phyloP scores from a whole-genome alignment of 1,140 invertebrate genomes.

The Centruroides vittatus region DNA sequence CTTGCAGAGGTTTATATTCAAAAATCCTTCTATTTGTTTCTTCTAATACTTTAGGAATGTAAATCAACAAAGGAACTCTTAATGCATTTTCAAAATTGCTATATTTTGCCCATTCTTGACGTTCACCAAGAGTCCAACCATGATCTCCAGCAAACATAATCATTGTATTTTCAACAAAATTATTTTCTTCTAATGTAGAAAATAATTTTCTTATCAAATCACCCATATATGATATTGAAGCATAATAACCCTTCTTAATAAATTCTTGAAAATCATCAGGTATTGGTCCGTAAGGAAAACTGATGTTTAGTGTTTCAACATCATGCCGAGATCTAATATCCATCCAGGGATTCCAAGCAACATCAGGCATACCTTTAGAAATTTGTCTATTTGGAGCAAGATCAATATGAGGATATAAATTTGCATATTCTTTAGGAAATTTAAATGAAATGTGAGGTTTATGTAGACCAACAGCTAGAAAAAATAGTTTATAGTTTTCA shows the following conservation, averaged over 20 bases:
- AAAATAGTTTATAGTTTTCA: conserved; percentile 43
- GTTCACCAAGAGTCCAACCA: conserved; percentile 81
- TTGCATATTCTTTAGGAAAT: conserved; percentile 55
- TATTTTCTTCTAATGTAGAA: conserved; percentile 34
- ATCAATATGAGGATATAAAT: conserved; percentile 9
- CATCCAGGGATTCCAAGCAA: conserved; percentile 79
- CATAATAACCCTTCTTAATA: conserved; percentile 68
- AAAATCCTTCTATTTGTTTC: conserved; percentile 2
- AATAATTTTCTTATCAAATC: conserved; percentile 23
- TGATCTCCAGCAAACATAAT: conserved; percentile 66
- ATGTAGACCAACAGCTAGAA: conserved; percentile 71
- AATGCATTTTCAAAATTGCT: conserved; percentile 71
- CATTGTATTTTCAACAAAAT: conserved; percentile 47
- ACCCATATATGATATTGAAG: conserved; percentile 50
- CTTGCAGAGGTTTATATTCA: background rate
- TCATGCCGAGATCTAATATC: conserved; percentile 64
- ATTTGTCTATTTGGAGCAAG: conserved; percentile 41
- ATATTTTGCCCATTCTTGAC: conserved; percentile 79
- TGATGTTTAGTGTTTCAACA: conserved; percentile 50
- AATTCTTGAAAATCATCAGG: conserved; percentile 36
- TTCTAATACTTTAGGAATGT: conserved; percentile 37
- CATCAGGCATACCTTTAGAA: conserved; percentile 47
- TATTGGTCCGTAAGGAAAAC: conserved; percentile 67
- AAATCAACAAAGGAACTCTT: conserved; percentile 59
- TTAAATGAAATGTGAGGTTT: conserved; percentile 85